These are phyloP conservation scores for Lates calcarifer DNA, from an alignment of 2,113 vertebrate species.

Conservation along the genomic window DNA sequence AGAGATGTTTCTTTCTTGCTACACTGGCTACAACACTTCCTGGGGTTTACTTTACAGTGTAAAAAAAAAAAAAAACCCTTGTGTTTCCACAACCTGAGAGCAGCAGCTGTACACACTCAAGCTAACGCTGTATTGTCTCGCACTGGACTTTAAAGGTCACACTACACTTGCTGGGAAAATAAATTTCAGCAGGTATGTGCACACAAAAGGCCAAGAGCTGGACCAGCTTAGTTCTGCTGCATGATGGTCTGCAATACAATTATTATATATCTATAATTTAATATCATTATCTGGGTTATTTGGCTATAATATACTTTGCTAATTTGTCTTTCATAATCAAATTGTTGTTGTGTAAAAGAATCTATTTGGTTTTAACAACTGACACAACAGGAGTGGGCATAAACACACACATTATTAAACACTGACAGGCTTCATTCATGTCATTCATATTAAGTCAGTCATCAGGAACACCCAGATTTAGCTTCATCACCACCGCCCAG, in stretches of 20 bases:
- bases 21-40: no score
- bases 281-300: not conserved
- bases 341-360: not conserved
- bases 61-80: no score
- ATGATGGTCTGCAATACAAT: not conserved
- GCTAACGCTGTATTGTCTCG: constrained; percentile 3
- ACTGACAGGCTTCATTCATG: constrained; percentile 8
- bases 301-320: not conserved
- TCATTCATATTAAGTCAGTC: constrained; percentile 10
- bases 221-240: not conserved
- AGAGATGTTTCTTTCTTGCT: no score
- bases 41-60: no score
- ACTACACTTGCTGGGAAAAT: constrained; percentile 19
- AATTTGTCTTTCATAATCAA: not conserved
- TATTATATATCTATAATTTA: not conserved
- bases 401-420: not conserved
- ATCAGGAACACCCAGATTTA: constrained; percentile 32
- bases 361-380: not conserved
- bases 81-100: not conserved
- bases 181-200: constrained; percentile 23
- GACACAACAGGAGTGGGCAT: not conserved
- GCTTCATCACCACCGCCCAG: constrained; percentile 1
- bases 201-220: constrained; percentile 36
- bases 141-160: constrained; percentile 41
- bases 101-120: not conserved